phyloP scores from a whole-genome alignment of 2,113 vertebrate species.

The Lepus americanus region DNA sequence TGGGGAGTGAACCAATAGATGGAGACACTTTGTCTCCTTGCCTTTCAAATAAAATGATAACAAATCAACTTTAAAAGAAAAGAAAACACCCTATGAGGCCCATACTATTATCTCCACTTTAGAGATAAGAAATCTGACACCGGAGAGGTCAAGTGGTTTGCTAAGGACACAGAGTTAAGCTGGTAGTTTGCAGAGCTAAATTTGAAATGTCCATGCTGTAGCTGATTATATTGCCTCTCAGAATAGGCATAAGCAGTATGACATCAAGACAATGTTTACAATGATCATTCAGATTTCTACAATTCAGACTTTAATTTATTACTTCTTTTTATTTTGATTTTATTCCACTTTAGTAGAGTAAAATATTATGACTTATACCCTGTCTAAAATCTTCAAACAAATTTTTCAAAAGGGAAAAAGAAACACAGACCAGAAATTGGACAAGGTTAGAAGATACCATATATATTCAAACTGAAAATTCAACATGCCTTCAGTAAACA shows the following conservation, averaged over 20 bases:
- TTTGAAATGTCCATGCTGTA: background rate
- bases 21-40: too few species aligned
- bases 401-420: background rate
- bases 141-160: background rate
- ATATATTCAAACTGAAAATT: background rate
- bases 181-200: slow-evolving; percentile 1
- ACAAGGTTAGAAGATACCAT: background rate
- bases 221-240: background rate
- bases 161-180: background rate
- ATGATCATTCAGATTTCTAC: slow-evolving; percentile 59
- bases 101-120: slow-evolving; percentile 39
- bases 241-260: background rate
- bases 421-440: background rate
- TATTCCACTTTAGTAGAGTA: background rate
- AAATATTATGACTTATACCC: background rate
- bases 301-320: slow-evolving; percentile 50
- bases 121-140: slow-evolving; percentile 37
- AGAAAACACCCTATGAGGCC: background rate
- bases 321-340: slow-evolving; percentile 36
- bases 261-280: slow-evolving; percentile 35
- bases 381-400: slow-evolving; percentile 23
- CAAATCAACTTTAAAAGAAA: background rate
- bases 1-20: too few species aligned
- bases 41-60: too few species aligned
- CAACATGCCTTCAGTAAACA: slow-evolving; percentile 2